Percentiles rank a stretch among this genome's conserved stretches.
Evolutionary conservation across 53 echinoderm and acorn worm genomes (phyloP).

Genomic region (Stichopus horrens): DNA sequence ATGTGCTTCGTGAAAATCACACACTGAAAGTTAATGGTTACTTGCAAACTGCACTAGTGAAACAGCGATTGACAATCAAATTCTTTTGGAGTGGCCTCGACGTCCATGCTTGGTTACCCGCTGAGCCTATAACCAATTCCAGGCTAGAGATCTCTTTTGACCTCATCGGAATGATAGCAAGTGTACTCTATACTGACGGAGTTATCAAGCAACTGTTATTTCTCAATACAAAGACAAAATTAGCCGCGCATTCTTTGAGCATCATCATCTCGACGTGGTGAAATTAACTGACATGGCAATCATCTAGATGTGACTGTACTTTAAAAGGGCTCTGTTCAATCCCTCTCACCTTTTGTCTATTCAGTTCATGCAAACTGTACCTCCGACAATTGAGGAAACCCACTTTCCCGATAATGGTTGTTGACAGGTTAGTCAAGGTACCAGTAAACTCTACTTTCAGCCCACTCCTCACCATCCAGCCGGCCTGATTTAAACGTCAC

Average conservation of each 20-base stretch:
- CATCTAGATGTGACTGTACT: conserved; percentile 9
- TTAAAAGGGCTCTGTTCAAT: background rate
- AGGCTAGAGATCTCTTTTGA: background rate
- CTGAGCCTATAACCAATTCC: conserved; percentile 20
- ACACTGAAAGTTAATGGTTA: too few species aligned
- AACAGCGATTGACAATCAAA: background rate
- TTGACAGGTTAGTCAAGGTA: too few species aligned
- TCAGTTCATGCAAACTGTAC: background rate
- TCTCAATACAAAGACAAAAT: conserved; percentile 12
- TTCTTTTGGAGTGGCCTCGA: background rate
- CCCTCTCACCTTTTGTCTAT: too few species aligned
- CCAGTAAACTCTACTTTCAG: too few species aligned
- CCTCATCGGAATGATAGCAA: conserved; percentile 16
- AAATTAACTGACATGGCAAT: background rate
- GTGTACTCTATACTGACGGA: background rate
- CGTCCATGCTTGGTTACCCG: background rate
- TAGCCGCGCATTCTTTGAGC: background rate
- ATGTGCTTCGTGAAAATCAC: too few species aligned
- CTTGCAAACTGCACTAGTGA: too few species aligned
- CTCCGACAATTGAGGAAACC: background rate
- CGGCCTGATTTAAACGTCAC: too few species aligned
- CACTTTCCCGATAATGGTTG: background rate
- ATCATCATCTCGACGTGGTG: background rate
- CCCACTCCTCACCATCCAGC: too few species aligned
- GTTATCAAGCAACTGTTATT: conserved; percentile 13